Evolutionary conservation across 1,140 invertebrate genomes (phyloP).

Genomic region (Aethina tumida): DNA sequence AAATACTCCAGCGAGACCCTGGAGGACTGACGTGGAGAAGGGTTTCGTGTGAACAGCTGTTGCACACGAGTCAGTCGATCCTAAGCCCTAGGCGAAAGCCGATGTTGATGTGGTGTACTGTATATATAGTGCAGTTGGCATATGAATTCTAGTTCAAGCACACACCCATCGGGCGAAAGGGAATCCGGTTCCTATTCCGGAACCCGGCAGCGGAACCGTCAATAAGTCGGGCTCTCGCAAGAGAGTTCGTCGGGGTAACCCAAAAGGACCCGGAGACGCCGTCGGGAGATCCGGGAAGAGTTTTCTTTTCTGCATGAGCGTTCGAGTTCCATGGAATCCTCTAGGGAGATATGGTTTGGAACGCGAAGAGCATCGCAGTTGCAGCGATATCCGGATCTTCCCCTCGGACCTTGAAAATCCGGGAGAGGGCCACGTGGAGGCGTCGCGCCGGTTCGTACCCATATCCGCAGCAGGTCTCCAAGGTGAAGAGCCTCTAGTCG

Average conservation of each 20-base stretch:
- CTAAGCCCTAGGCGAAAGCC: conserved; percentile 57
- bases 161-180: conserved; percentile 47
- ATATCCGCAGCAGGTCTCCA: conserved; percentile 79
- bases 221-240: conserved; percentile 48
- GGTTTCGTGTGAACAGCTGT: conserved; percentile 83
- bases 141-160: background rate
- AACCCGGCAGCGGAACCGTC: conserved; percentile 62
- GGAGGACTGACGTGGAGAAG: conserved; percentile 77
- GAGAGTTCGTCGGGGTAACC: conserved; percentile 49
- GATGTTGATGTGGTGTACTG: conserved; percentile 33
- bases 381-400: conserved; percentile 54
- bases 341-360: conserved; percentile 56
- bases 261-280: conserved; percentile 59
- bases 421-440: no score
- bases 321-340: conserved; percentile 59
- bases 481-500: conserved; percentile 81
- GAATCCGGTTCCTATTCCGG: conserved; percentile 60
- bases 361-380: conserved; percentile 58
- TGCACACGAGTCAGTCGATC: conserved; percentile 80
- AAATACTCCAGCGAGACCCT: conserved; percentile 76
- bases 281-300: conserved; percentile 62
- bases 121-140: no score
- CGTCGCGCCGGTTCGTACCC: conserved; percentile 46
- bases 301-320: conserved; percentile 69
- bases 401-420: conserved; percentile 66